Evolutionary conservation across 2,113 vertebrate species (phyloP).

Genomic region (Halichoeres trimaculatus): DNA sequence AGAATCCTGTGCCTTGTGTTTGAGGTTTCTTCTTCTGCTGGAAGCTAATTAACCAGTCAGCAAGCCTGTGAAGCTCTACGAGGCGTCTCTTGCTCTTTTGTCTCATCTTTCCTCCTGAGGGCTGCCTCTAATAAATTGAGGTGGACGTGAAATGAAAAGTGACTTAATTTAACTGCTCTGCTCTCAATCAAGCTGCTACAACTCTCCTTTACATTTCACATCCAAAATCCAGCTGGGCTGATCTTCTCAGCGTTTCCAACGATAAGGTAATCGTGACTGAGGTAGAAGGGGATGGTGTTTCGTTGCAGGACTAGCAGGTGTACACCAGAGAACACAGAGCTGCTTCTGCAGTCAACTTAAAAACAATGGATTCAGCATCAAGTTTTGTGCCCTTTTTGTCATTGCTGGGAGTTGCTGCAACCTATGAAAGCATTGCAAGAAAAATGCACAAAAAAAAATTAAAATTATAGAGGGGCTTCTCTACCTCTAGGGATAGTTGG

Average conservation of each 20-base stretch:
- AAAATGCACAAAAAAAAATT: too few relatives aligned
- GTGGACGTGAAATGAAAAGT: slow-evolving; percentile 69
- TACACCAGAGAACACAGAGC: neutral
- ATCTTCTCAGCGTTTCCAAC: neutral
- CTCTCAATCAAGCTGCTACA: slow-evolving; percentile 35
- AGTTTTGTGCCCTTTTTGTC: too few relatives aligned
- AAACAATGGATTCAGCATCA: too few relatives aligned
- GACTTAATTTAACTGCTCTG: slow-evolving; percentile 55
- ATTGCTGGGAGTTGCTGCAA: too few relatives aligned
- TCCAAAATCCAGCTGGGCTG: neutral
- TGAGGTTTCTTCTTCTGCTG: slow-evolving; percentile 2
- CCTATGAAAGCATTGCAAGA: too few relatives aligned
- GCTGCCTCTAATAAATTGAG: slow-evolving; percentile 71
- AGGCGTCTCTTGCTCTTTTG: slow-evolving; percentile 52
- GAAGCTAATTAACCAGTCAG: slow-evolving; percentile 40
- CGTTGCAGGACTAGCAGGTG: neutral
- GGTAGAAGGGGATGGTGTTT: neutral
- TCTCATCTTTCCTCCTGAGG: slow-evolving; percentile 39
- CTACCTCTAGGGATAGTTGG: too few relatives aligned
- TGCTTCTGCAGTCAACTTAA: too few relatives aligned
- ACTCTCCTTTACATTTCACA: slow-evolving; percentile 4
- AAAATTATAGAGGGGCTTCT: too few relatives aligned
- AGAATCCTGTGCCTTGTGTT: slow-evolving; percentile 22
- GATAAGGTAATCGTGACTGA: neutral
- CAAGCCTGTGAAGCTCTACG: slow-evolving; percentile 9